Percentiles rank a stretch among this genome's conserved stretches.
Conservation (phyloP, 2,113 vertebrate species). For the Myiopsitta monachus region DNA sequence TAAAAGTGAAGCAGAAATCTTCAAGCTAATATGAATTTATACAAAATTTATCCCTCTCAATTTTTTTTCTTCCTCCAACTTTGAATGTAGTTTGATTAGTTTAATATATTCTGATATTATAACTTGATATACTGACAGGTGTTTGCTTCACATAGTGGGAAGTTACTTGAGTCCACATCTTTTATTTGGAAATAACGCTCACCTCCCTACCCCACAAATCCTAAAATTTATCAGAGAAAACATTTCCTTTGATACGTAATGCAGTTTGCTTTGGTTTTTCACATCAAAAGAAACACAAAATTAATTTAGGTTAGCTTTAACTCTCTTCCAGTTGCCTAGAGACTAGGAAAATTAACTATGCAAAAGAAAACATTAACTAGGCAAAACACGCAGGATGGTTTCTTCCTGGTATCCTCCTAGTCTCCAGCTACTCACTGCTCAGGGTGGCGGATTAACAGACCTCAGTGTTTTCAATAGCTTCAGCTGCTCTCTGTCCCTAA, state of each 20-base stretch:
- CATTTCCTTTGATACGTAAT: background rate
- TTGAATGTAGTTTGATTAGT: background rate
- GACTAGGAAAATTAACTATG: background rate
- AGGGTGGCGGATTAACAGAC: background rate
- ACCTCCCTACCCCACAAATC: background rate
- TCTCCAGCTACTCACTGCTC: background rate
- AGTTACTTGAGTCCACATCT: background rate
- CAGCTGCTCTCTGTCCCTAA: background rate
- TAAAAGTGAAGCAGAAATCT: background rate
- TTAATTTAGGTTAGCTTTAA: background rate
- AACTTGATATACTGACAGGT: background rate
- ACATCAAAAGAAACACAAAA: background rate
- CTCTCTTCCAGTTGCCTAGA: background rate
- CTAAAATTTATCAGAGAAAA: background rate
- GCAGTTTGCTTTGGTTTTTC: background rate
- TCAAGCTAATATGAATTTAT: background rate
- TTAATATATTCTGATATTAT: background rate
- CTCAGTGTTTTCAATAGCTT: background rate
- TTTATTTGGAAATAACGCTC: background rate
- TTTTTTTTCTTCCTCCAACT: background rate
- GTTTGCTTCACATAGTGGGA: background rate
- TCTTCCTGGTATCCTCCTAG: background rate
- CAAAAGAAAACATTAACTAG: background rate
- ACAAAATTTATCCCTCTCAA: background rate
- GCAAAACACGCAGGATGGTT: fast-evolving